A percentile compares a stretch with the other conserved stretches of the same genome.
These are phyloP conservation scores for Ibidorhyncha struthersii DNA, from an alignment of 2,113 vertebrate species.

Conservation along the genomic window DNA sequence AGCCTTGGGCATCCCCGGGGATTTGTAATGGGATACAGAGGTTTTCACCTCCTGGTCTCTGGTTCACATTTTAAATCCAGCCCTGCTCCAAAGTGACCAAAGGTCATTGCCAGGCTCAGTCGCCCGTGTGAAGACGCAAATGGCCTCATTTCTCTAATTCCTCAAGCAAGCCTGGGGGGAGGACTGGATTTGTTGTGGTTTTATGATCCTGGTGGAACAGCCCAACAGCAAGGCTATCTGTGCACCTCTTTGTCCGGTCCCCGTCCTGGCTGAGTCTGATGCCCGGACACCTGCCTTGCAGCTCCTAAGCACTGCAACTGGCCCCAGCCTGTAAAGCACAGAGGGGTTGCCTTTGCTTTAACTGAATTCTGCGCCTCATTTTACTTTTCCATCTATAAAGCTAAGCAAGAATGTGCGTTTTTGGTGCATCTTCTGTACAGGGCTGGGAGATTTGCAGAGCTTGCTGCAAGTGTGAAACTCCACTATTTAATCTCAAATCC, in stretches of 20 bases:
- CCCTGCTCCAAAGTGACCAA: conserved; percentile 39
- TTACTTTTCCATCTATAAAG: not conserved
- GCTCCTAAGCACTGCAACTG: not conserved
- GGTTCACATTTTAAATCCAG: conserved; percentile 68
- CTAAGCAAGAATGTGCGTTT: not conserved
- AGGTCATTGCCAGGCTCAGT: conserved; percentile 57
- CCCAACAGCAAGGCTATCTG: not conserved
- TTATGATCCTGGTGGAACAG: not conserved
- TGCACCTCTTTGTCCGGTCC: fast-evolving
- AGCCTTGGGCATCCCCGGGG: conserved; percentile 11
- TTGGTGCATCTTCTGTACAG: not conserved
- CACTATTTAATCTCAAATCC: not conserved
- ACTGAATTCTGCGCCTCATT: not conserved
- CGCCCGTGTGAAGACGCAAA: conserved; percentile 26
- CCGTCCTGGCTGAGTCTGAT: not conserved
- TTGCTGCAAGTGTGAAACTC: not conserved
- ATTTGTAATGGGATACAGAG: conserved; percentile 59
- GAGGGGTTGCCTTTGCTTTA: not conserved
- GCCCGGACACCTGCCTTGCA: not conserved
- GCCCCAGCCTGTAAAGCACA: not conserved
- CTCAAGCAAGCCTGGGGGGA: not conserved
- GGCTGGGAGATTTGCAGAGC: not conserved
- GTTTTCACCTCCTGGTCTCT: conserved; percentile 66
- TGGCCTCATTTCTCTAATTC: conserved; percentile 58
- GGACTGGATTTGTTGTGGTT: conserved; percentile 6